Conservation (phyloP, 1,140 invertebrate genomes). For the Lordiphosa stackelbergi region DNA sequence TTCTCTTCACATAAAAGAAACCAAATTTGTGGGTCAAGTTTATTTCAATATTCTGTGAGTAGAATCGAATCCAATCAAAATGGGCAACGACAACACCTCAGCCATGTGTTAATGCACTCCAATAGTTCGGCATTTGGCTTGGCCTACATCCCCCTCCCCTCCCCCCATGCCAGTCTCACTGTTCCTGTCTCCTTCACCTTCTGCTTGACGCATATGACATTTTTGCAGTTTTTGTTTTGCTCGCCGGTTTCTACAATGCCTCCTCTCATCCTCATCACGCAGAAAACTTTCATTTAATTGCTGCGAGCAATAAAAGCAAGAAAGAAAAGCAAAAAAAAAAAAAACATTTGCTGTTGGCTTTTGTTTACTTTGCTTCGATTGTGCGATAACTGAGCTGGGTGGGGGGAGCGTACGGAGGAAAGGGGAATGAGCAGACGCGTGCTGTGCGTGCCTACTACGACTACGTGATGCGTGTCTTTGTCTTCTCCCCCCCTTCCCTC, state of each 20-base stretch:
- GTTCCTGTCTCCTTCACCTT: background rate
- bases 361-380: slow-evolving; percentile 73
- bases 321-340: slow-evolving; percentile 39
- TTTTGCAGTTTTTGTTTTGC: slow-evolving; percentile 74
- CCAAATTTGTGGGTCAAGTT: slow-evolving; percentile 43
- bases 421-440: slow-evolving; percentile 30
- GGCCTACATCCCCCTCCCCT: slow-evolving; percentile 5
- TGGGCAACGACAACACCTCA: slow-evolving; percentile 24
- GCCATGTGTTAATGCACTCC: slow-evolving; percentile 36
- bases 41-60: slow-evolving; percentile 40
- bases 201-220: slow-evolving; percentile 54
- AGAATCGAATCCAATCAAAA: slow-evolving; percentile 7
- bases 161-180: slow-evolving; percentile 1
- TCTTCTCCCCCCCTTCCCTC: background rate
- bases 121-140: background rate
- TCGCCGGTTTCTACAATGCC: slow-evolving; percentile 62
- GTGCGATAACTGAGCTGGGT: slow-evolving; percentile 23
- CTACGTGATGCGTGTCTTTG: slow-evolving; percentile 49
- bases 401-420: too few species aligned
- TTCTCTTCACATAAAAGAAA: background rate
- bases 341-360: slow-evolving; percentile 57
- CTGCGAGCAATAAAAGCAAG: slow-evolving; percentile 43
- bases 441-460: slow-evolving; percentile 60
- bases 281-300: slow-evolving; percentile 74
- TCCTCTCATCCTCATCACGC: slow-evolving; percentile 10